Base-by-base conservation (phyloP, 2,113 vertebrate species). In the Galeopterus variegatus region DNA sequence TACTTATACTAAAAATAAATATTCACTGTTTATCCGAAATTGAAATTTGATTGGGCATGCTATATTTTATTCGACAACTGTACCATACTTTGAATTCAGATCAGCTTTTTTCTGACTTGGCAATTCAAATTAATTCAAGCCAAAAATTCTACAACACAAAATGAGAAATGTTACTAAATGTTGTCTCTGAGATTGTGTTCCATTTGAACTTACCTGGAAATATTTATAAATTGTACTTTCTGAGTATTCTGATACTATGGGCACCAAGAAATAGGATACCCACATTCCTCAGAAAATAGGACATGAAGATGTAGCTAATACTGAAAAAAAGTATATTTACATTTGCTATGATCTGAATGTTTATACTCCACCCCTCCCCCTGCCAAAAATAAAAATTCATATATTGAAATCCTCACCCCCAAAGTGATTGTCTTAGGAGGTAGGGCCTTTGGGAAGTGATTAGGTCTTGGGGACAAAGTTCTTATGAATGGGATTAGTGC, bases 71-170 rank as follows among this genome's bases (percentile, higher is more conserved):
- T 45, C 87, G 70, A 58, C 48, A 65, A 12, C 23, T 72, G 33
- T 76, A n/a, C 76, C 36, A 83, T 17, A 83, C 67, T 93, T 8
- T 92, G 87, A 86, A 91, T 93, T 82, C 67, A 93, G 54, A 64
- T 45, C 48, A 96, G 41, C 54, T 69, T 95, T 76, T 92, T 33
- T 72, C 6, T 28, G 41, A 82, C 4, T 93, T 96, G 62, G 21
- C 73, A 86, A 86, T 24, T 86, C 77, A 93, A 56, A 62, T 77
- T 33, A 67, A 60, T 69, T 80, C 58, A 90, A 50, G 14, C 31
- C 64, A 50, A n/a, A 41, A 79, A 79, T 36, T 60, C 9, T 41
- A 36, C 58, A 64, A 17, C 15, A 88, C 45, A 76, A 65, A 85
- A 54, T 31, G 65, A 88, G 24, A 93, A 80, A 48, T 17, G 8